A percentile compares a stretch with the other conserved stretches of the same genome.
Evolutionary conservation across 2,888 invertebrate species (phyloP).

Genomic region (Agonopterix alstromeriana): DNA sequence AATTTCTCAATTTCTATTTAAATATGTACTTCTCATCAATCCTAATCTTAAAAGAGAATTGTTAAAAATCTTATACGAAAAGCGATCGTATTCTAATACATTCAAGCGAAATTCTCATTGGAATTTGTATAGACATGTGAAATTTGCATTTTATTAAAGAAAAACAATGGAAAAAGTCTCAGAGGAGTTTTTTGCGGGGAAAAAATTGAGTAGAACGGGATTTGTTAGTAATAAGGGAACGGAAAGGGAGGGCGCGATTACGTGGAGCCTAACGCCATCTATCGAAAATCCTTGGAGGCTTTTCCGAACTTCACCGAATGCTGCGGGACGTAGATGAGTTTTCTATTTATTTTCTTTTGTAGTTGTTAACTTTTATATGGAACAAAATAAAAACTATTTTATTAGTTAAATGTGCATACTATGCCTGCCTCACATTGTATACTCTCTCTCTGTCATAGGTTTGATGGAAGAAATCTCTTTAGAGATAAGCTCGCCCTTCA

Average conservation of each 20-base stretch:
- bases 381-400: too few species aligned
- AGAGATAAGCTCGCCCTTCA: too few species aligned
- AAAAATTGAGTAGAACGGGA: slow-evolving; percentile 25
- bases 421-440: too few species aligned
- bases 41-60: slow-evolving; percentile 10
- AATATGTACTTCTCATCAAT: slow-evolving; percentile 1
- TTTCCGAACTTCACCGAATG: slow-evolving; percentile 60
- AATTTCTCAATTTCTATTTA: neutral
- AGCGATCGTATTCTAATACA: slow-evolving; percentile 41
- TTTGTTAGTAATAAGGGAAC: slow-evolving; percentile 24
- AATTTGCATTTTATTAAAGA: slow-evolving; percentile 16
- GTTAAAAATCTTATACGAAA: slow-evolving; percentile 18
- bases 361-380: too few species aligned
- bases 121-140: slow-evolving; percentile 10
- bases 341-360: neutral
- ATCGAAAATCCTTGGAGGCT: slow-evolving; percentile 71
- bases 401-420: too few species aligned
- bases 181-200: slow-evolving; percentile 10
- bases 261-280: slow-evolving; percentile 69
- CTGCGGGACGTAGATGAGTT: slow-evolving; percentile 56
- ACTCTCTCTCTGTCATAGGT: too few species aligned
- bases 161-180: slow-evolving; percentile 1
- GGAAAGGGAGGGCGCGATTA: slow-evolving; percentile 46
- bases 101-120: slow-evolving; percentile 30
- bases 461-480: too few species aligned